Conservation (phyloP, 2,888 invertebrate species). For the Nemotelus pantherinus region DNA sequence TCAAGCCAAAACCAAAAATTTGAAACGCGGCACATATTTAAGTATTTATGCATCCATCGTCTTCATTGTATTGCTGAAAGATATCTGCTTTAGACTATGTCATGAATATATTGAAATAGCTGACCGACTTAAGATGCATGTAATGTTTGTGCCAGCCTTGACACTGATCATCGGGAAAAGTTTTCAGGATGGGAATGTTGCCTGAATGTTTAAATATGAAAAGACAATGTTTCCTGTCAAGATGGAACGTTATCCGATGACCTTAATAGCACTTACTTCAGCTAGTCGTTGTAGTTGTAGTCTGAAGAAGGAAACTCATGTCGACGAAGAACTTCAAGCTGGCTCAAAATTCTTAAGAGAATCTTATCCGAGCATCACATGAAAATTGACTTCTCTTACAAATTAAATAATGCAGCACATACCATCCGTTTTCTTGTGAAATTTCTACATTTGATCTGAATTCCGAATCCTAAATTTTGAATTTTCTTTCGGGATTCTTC, state of each 20-base stretch:
- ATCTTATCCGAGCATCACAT: conserved; percentile 36
- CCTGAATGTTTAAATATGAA: too few species aligned
- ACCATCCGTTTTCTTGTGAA: conserved; percentile 14
- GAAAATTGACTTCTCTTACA: conserved; percentile 44
- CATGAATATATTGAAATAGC: too few species aligned
- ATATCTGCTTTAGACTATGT: too few species aligned
- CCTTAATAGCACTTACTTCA: background rate
- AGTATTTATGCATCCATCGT: too few species aligned
- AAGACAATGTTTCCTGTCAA: background rate
- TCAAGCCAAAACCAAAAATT: too few species aligned
- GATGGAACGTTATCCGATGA: background rate
- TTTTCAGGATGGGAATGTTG: too few species aligned
- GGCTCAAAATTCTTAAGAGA: conserved; percentile 27
- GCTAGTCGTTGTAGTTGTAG: background rate
- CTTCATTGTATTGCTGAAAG: too few species aligned
- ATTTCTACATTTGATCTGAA: background rate
- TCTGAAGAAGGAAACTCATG: background rate
- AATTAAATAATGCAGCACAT: conserved; percentile 45
- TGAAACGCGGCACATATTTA: too few species aligned
- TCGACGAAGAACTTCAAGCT: background rate
- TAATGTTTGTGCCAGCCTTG: too few species aligned
- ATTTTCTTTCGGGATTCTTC: background rate
- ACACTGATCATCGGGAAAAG: too few species aligned
- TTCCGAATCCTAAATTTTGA: too few species aligned
- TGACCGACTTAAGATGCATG: too few species aligned